Base-by-base conservation (phyloP, 1,140 invertebrate species). In the Drosophila setifemur region DNA sequence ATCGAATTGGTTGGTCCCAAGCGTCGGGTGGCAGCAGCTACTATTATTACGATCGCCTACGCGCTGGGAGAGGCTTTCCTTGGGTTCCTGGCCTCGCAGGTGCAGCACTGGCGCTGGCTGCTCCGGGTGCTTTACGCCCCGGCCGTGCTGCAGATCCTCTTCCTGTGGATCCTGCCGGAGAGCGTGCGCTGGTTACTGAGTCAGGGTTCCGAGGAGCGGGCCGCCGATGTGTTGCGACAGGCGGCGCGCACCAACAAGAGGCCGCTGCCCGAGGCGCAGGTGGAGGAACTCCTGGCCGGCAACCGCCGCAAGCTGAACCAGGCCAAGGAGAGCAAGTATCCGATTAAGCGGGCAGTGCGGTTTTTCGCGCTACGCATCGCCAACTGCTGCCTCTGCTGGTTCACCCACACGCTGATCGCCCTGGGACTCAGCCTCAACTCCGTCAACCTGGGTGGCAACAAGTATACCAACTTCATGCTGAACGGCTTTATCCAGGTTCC, bases 351-450 rank as follows among this genome's bases (percentile, higher is more conserved):
- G 12, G 72, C 81, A 0, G 61, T 82, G 4, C 71, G 45, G 2
- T 70, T 76, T 25, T 89, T 90, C n/a, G 37, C 57, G 77, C 85
- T 93, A 63, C 92, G 94, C 25, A 91, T 95, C 49, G 75, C 93
- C 2, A 92, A 93, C 18, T 94, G 94, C 67, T 93, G 91, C 39
- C 93, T 94, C 88, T 95, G 93, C 89, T 96, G 94, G 95, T 90
- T 94, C 2, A 93, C 94, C 0, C 93, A 93, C 61, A 92, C 94
- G 0, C 94, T 96, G 74, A 93, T 96, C 3, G 96, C 96, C 76
- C 96, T 96, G 88, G 96, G 96, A 0, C 87, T 97, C 8, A 95
- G 95, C n/a, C 92, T 96, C 31, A 96, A 96, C 81, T 94, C 95
- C 0, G 95, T 95, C 1, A 92, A 94, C 45, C 91, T 97, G 29